Evolutionary conservation across 1,140 invertebrate genomes (phyloP).

Genomic region (Leptestheria dahalacensis): DNA sequence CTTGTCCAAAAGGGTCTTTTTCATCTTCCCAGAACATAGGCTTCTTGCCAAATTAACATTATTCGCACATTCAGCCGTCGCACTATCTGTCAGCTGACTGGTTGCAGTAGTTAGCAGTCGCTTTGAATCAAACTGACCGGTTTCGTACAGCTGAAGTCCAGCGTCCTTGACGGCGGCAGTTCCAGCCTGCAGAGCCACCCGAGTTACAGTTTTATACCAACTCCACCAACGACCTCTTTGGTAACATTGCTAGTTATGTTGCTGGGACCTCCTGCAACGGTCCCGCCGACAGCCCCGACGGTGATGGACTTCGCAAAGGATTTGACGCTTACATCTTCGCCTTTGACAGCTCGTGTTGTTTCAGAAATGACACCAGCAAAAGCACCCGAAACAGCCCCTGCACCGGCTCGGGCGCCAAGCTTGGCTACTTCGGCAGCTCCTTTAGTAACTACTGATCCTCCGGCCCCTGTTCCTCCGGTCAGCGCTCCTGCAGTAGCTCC

Average conservation of each 20-base stretch:
- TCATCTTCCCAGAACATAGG: not conserved
- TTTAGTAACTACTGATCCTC: not conserved
- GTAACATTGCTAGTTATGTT: not conserved
- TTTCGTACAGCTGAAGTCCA: not conserved
- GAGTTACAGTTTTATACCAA: not conserved
- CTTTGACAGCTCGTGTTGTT: not conserved
- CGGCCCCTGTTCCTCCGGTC: not conserved
- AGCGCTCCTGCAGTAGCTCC: not conserved
- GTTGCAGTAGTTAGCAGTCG: not conserved
- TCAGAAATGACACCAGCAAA: not conserved
- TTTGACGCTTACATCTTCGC: not conserved
- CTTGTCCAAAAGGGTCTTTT: not conserved
- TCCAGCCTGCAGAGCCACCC: not conserved
- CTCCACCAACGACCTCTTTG: not conserved
- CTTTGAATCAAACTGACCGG: not conserved
- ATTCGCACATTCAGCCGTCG: not conserved
- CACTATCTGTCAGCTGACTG: not conserved
- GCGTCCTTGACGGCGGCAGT: not conserved
- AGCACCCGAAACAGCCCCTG: not conserved
- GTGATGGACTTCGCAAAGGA: not conserved
- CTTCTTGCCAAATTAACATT: no score
- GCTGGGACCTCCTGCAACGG: not conserved
- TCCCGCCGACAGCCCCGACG: not conserved
- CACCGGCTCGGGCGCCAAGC: not conserved
- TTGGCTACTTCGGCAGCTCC: not conserved